These are phyloP conservation scores for Ellobius talpinus DNA, from an alignment of 2,113 vertebrate species.

Conservation along the genomic window DNA sequence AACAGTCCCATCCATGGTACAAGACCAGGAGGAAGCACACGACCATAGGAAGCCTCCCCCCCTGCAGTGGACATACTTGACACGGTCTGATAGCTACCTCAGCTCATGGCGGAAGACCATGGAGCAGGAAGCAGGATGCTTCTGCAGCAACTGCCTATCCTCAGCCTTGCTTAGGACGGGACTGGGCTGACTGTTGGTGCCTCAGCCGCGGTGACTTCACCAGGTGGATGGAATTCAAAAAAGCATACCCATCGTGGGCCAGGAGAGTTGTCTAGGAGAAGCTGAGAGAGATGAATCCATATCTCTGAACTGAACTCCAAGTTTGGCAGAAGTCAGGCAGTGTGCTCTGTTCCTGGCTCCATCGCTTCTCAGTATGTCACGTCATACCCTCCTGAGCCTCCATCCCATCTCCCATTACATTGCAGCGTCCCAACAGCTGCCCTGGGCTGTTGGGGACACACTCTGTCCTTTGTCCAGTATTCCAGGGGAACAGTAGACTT, in stretches of 20 bases:
- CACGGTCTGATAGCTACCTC: not conserved
- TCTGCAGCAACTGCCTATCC: not conserved
- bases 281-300: not conserved
- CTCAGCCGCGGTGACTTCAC: not conserved
- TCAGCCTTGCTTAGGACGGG: not conserved
- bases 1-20: not conserved
- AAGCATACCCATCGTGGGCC: not conserved
- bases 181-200: not conserved
- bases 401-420: not conserved
- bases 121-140: not conserved
- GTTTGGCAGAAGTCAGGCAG: not conserved
- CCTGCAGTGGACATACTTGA: not conserved
- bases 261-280: not conserved
- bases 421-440: fast-evolving
- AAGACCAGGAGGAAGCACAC: not conserved
- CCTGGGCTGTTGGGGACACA: not conserved
- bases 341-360: not conserved
- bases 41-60: not conserved
- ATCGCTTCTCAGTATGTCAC: not conserved
- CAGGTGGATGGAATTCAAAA: not conserved
- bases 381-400: not conserved
- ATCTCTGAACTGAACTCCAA: not conserved
- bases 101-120: fast-evolving
- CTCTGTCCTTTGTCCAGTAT: not conserved
- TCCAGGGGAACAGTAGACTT: not conserved